phyloP scores from a whole-genome alignment of 2,888 invertebrate genomes.

The Copidosoma aretas region DNA sequence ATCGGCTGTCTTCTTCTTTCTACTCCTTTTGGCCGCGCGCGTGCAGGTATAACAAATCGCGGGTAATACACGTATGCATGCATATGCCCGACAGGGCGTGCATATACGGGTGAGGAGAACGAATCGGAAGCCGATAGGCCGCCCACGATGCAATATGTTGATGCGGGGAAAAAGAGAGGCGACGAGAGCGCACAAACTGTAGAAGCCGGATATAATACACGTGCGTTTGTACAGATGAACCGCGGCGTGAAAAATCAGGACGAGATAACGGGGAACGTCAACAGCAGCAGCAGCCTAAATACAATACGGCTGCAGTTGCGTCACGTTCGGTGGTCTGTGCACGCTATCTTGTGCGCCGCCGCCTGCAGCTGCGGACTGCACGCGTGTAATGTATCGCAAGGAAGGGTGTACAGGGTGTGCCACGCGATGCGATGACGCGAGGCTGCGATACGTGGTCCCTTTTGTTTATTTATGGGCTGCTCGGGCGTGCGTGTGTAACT shows the following conservation, averaged over 20 bases:
- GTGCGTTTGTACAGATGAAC: neutral
- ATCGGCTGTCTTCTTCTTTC: too few relatives aligned
- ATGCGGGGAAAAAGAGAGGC: neutral
- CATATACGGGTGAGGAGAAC: neutral
- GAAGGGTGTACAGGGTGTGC: constrained; percentile 1
- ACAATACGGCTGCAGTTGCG: neutral
- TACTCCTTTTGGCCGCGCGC: too few relatives aligned
- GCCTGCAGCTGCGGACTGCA: too few relatives aligned
- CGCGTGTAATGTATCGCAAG: too few relatives aligned
- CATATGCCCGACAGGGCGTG: too few relatives aligned
- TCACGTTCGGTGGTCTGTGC: constrained; percentile 20
- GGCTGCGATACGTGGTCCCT: neutral
- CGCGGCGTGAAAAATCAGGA: neutral
- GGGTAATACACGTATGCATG: too few relatives aligned
- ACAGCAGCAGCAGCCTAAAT: neutral
- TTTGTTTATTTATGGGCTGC: constrained; percentile 11
- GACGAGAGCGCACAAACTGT: too few relatives aligned
- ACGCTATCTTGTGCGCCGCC: neutral
- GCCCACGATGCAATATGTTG: neutral
- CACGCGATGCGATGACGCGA: constrained; percentile 2
- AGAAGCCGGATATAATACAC: neutral
- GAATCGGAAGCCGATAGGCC: neutral
- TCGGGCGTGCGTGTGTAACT: neutral
- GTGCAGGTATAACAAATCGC: too few relatives aligned
- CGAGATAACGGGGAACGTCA: neutral